These are phyloP conservation scores for Syrphus vitripennis DNA, from an alignment of 2,888 invertebrate species.

Conservation along the genomic window DNA sequence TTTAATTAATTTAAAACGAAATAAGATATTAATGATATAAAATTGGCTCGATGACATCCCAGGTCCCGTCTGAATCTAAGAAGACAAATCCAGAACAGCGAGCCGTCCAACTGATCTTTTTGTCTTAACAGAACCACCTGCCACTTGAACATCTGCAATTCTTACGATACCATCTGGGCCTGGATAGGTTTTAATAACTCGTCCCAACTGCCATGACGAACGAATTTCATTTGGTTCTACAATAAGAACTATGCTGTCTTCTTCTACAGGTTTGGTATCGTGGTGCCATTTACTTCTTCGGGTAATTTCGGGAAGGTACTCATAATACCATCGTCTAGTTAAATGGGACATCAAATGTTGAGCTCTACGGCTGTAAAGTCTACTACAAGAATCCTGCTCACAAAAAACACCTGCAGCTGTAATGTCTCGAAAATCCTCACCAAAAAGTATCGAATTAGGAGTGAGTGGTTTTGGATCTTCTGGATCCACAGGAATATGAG, in stretches of 20 bases:
- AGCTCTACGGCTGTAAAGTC: neutral
- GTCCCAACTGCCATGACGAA: neutral
- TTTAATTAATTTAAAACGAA: neutral
- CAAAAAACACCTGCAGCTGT: neutral
- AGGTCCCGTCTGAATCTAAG: slow-evolving; percentile 13
- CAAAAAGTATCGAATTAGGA: neutral
- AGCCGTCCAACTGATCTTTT: slow-evolving; percentile 7
- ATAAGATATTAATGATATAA: neutral
- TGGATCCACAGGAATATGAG: neutral
- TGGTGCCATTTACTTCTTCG: neutral
- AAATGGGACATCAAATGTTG: slow-evolving; percentile 8
- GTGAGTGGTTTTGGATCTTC: slow-evolving; percentile 1
- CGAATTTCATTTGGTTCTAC: neutral
- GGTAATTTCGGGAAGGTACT: neutral
- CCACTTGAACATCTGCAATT: neutral
- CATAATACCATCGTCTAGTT: neutral
- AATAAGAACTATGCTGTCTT: neutral
- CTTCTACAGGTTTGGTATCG: neutral
- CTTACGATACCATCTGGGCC: neutral
- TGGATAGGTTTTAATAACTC: neutral
- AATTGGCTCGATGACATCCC: neutral
- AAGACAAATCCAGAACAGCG: slow-evolving; percentile 27
- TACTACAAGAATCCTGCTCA: neutral
- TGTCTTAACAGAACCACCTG: neutral
- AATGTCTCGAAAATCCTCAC: neutral